Percentiles rank a stretch among this genome's conserved stretches.
These are phyloP conservation scores for Paratrypauchen microcephalus DNA, from an alignment of 2,797 vertebrate genomes.

Conservation along the genomic window DNA sequence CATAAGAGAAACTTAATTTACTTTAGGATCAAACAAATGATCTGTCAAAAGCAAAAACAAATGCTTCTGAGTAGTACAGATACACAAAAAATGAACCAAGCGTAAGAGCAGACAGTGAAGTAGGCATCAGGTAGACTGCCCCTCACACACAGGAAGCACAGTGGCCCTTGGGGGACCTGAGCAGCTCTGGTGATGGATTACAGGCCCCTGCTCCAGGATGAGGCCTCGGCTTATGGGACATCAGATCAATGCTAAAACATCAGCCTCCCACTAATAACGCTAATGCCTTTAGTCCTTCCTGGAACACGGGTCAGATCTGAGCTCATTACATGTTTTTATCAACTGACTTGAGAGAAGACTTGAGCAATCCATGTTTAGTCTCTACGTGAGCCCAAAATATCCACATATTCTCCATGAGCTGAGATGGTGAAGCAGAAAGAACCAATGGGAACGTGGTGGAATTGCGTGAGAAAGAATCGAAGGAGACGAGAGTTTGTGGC, in stretches of 20 bases:
- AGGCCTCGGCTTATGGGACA: constrained; percentile 44
- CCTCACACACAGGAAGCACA: constrained; percentile 46
- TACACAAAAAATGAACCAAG: not conserved
- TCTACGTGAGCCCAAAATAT: not conserved
- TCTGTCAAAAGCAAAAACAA: too few species aligned
- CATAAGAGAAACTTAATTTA: too few species aligned
- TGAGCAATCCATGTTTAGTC: not conserved
- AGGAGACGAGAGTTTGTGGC: constrained; percentile 42
- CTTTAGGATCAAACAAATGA: not conserved
- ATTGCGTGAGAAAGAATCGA: constrained; percentile 68
- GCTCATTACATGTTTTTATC: constrained; percentile 21
- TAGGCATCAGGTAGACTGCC: constrained; percentile 24
- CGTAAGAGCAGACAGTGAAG: constrained; percentile 41
- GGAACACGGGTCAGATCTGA: constrained; percentile 51
- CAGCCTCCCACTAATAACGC: constrained; percentile 34
- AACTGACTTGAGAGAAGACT: not conserved
- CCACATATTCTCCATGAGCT: constrained; percentile 21
- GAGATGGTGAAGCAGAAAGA: constrained; percentile 13
- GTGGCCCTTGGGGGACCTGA: constrained; percentile 34
- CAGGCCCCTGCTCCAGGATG: constrained; percentile 40
- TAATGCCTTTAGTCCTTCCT: constrained; percentile 47
- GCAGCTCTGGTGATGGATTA: constrained; percentile 50
- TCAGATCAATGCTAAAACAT: constrained; percentile 67
- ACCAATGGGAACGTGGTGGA: constrained; percentile 16
- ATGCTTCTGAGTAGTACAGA: too few species aligned